These are phyloP conservation scores for Abramis brama DNA, from an alignment of 2,113 vertebrate species.

Conservation along the genomic window DNA sequence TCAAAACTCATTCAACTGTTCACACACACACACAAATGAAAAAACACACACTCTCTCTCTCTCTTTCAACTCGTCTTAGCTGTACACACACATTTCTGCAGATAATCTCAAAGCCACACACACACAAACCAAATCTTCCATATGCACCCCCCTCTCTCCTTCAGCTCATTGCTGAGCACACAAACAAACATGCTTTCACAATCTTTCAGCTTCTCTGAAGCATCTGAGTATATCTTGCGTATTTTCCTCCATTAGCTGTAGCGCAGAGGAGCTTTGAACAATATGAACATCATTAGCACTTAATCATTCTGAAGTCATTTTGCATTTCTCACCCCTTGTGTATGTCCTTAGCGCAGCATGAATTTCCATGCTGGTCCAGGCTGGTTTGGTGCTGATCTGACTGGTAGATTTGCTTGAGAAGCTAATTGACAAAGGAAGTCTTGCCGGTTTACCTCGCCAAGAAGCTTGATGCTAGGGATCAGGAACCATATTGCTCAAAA, in stretches of 20 bases:
- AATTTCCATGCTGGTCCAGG: slow-evolving; percentile 22
- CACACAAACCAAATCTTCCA: slow-evolving; percentile 32
- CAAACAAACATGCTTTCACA: slow-evolving; percentile 23
- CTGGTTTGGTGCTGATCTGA: slow-evolving; percentile 29
- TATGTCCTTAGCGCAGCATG: slow-evolving; percentile 31
- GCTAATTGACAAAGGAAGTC: not conserved
- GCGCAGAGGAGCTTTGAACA: slow-evolving; percentile 22
- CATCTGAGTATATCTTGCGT: slow-evolving; percentile 23
- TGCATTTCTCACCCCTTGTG: slow-evolving; percentile 24
- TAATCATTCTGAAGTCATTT: slow-evolving; percentile 36
- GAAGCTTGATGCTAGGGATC: not conserved
- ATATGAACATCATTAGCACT: slow-evolving; percentile 42
- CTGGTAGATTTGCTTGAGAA: slow-evolving; percentile 7
- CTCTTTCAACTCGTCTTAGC: slow-evolving; percentile 34
- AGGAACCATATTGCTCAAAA: not conserved
- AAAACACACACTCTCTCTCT: slow-evolving; percentile 17
- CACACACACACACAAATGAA: slow-evolving; percentile 24
- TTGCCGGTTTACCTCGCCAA: not conserved
- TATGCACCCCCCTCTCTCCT: slow-evolving; percentile 14
- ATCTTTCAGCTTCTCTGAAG: slow-evolving; percentile 21
- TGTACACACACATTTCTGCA: slow-evolving; percentile 22
- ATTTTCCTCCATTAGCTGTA: slow-evolving; percentile 44
- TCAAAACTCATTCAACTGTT: slow-evolving; percentile 33
- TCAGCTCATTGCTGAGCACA: slow-evolving; percentile 25
- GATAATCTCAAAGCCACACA: slow-evolving; percentile 38